Evolutionary conservation across 2,113 vertebrate species (phyloP).

Genomic region (Chamaetylas fuelleborni): DNA sequence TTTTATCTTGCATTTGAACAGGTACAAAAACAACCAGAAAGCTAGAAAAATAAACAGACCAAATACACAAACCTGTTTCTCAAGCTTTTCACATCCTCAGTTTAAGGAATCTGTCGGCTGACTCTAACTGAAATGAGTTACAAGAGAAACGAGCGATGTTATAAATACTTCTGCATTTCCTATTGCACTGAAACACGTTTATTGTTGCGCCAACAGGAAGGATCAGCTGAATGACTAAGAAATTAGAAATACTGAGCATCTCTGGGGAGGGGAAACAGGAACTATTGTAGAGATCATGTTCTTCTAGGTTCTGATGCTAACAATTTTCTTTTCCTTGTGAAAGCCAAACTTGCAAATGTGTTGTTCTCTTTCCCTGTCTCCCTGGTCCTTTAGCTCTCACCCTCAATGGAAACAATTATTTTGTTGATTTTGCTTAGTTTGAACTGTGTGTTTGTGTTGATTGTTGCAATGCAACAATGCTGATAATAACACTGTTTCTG

Average conservation of each 20-base stretch:
- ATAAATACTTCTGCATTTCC: slow-evolving; percentile 29
- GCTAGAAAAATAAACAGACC: slow-evolving; percentile 17
- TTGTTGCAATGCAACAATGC: not conserved
- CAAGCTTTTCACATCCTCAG: slow-evolving; percentile 28
- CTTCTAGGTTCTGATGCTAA: slow-evolving; percentile 10
- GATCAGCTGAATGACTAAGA: slow-evolving; percentile 31
- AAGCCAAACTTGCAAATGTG: slow-evolving; percentile 20
- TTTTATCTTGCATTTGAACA: slow-evolving; percentile 23
- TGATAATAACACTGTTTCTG: not conserved
- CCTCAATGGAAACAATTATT: slow-evolving; percentile 10
- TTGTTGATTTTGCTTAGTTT: not conserved
- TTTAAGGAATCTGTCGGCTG: not conserved
- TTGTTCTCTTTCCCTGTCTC: slow-evolving; percentile 36
- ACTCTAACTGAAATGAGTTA: not conserved
- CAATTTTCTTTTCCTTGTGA: not conserved
- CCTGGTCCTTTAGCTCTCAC: slow-evolving; percentile 1
- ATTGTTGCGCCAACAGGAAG: not conserved
- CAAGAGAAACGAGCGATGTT: not conserved
- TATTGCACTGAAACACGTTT: not conserved
- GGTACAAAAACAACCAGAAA: slow-evolving; percentile 18
- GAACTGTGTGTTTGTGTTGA: not conserved
- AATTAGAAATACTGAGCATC: slow-evolving; percentile 2
- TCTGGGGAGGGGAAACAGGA: slow-evolving; percentile 5
- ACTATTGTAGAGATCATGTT: not conserved
- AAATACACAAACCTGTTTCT: not conserved